These are phyloP conservation scores for Hipparchia sbordonii DNA, from an alignment of 2,888 invertebrate genomes.

Conservation along the genomic window DNA sequence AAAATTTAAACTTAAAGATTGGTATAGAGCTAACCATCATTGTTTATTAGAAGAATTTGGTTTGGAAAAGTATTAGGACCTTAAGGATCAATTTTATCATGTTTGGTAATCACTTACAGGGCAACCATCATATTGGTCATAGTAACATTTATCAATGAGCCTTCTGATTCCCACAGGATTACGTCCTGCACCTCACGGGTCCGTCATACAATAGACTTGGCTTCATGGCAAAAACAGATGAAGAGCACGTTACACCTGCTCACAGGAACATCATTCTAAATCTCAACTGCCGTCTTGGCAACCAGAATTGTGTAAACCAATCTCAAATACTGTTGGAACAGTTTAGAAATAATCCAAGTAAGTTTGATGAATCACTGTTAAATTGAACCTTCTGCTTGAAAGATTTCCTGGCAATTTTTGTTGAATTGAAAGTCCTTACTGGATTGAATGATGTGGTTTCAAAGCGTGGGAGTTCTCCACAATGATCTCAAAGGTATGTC, in stretches of 20 bases:
- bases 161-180: slow-evolving; percentile 48
- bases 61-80: no score
- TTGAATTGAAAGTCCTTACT: no score
- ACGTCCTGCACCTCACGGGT: slow-evolving; percentile 60
- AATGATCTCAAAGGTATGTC: no score
- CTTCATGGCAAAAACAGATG: slow-evolving; percentile 51
- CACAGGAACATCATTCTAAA: slow-evolving; percentile 68
- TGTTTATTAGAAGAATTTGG: no score
- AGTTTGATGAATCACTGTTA: slow-evolving; percentile 43
- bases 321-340: slow-evolving; percentile 58
- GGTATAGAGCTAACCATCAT: no score
- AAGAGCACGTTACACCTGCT: slow-evolving; percentile 70
- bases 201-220: slow-evolving; percentile 65
- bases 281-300: slow-evolving; percentile 69
- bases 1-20: no score
- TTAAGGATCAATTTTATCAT: no score
- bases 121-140: no score
- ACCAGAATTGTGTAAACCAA: slow-evolving; percentile 57
- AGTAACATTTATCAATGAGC: neutral
- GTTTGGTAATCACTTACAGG: no score
- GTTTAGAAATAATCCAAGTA: slow-evolving; percentile 69
- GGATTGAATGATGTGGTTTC: neutral
- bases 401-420: neutral
- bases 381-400: neutral
- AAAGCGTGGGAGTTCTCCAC: neutral